Percentiles rank a stretch among this genome's conserved stretches.
These are phyloP conservation scores for Odontomachus brunneus DNA, from an alignment of 1,140 invertebrate genomes.

Conservation along the genomic window DNA sequence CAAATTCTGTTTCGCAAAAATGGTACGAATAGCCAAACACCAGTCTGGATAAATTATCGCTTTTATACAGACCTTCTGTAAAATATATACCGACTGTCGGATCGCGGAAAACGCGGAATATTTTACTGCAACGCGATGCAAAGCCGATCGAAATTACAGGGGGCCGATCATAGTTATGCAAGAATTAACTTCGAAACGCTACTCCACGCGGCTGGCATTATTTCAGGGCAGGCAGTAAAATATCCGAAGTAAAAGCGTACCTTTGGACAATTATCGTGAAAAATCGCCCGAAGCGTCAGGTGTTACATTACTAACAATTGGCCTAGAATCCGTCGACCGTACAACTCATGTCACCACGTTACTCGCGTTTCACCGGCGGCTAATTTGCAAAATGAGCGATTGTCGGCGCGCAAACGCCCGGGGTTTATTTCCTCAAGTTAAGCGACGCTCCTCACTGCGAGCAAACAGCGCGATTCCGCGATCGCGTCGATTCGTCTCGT, in stretches of 20 bases:
- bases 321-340: too few relatives aligned
- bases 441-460: background rate
- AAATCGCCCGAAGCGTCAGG: too few relatives aligned
- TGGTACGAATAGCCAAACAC: background rate
- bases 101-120: background rate
- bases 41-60: slow-evolving; percentile 20
- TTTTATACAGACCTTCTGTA: slow-evolving; percentile 4
- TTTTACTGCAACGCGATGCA: slow-evolving; percentile 26
- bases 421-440: background rate
- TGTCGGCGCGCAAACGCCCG: background rate
- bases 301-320: too few relatives aligned
- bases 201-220: too few relatives aligned
- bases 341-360: background rate
- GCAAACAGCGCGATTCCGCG: slow-evolving; percentile 12
- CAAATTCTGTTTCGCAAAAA: slow-evolving; percentile 41
- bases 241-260: background rate
- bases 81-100: slow-evolving; percentile 1
- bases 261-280: too few relatives aligned
- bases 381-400: background rate
- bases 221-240: background rate
- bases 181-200: background rate
- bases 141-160: background rate
- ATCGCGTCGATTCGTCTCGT: slow-evolving; percentile 3
- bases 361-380: background rate
- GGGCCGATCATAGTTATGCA: background rate